A percentile compares a stretch with the other conserved stretches of the same genome.
Conservation (phyloP, 2,888 invertebrate species). For the Capitulum mitella region DNA sequence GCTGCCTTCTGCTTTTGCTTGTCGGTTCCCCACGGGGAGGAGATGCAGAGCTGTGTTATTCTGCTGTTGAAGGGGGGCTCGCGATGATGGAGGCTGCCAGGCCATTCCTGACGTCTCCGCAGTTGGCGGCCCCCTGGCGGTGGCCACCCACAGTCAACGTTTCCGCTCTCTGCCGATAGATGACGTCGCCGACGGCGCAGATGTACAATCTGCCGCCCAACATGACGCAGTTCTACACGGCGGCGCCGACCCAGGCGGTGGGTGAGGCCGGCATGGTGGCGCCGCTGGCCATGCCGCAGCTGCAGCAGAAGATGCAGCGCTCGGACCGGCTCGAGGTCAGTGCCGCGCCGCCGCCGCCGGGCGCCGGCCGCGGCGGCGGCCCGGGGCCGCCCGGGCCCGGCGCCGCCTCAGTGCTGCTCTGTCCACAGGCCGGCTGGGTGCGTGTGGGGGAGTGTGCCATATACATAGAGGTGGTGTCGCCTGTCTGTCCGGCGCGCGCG, state of each 20-base stretch:
- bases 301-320: constrained; percentile 33
- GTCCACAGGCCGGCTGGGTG: background rate
- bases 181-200: constrained; percentile 1
- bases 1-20: no score
- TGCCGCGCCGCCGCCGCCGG: constrained; percentile 36
- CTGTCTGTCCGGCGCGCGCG: background rate
- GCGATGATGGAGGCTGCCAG: no score
- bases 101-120: no score
- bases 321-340: constrained; percentile 94
- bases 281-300: background rate
- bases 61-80: no score
- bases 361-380: background rate
- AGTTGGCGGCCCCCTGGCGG: background rate
- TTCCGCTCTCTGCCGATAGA: constrained; percentile 1
- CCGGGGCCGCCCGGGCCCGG: no score
- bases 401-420: background rate
- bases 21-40: no score
- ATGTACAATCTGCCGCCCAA: background rate
- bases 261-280: background rate
- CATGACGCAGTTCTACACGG: constrained; percentile 4
- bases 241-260: background rate
- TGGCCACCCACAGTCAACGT: background rate
- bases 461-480: no score
- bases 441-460: background rate
- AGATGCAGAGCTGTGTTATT: no score